phyloP scores from a whole-genome alignment of 1,140 invertebrate genomes.

The Megalonaias nervosa region DNA sequence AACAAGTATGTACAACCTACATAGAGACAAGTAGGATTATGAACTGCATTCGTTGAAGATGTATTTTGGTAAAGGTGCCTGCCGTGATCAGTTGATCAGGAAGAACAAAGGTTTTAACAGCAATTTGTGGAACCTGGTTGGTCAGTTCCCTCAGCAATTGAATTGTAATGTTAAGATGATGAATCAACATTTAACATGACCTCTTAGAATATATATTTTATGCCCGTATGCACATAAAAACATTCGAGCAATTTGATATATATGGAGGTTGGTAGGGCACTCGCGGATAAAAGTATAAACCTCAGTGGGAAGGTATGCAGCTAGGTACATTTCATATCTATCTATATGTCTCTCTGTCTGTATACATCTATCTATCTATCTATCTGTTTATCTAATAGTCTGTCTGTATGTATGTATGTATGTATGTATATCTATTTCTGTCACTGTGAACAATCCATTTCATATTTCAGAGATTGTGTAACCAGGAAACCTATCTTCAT shows the following conservation, averaged over 20 bases:
- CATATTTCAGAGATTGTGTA: not conserved
- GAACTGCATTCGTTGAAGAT: not conserved
- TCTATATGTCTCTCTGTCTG: too few species aligned
- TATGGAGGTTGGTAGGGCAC: not conserved
- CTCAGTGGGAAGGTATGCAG: not conserved
- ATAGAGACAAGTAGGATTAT: not conserved
- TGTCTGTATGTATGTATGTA: too few species aligned
- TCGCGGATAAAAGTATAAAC: not conserved
- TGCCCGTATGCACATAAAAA: too few species aligned
- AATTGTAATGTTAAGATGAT: not conserved
- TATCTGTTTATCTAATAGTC: too few species aligned
- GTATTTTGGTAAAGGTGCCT: not conserved
- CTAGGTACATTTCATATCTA: not conserved
- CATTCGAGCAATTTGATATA: not conserved
- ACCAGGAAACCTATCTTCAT: not conserved
- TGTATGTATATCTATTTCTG: not conserved
- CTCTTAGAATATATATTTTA: too few species aligned
- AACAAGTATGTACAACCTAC: constrained; percentile 1
- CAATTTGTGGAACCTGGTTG: not conserved
- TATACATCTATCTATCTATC: too few species aligned
- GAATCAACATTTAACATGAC: not conserved
- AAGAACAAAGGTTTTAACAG: not conserved
- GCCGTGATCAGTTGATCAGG: not conserved
- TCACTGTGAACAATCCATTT: not conserved
- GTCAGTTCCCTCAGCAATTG: not conserved